Conservation (phyloP, 2,797 vertebrate genomes). For the Schizopygopsis pylzovi region DNA sequence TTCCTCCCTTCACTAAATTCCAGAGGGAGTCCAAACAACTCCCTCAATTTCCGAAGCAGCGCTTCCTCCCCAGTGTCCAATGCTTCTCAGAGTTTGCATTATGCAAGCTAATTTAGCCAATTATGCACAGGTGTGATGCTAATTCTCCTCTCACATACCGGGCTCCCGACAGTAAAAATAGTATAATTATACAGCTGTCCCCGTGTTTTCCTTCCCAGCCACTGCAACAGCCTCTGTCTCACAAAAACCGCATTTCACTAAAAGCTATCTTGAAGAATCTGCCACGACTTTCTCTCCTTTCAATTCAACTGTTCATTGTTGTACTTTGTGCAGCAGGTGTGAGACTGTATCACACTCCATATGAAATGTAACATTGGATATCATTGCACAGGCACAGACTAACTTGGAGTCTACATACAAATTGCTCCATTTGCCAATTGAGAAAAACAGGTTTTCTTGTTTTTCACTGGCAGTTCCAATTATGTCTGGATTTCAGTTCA, state of each 20-base stretch:
- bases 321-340: conserved; percentile 48
- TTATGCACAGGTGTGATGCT: conserved; percentile 87
- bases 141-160: conserved; percentile 80
- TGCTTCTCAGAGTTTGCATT: conserved; percentile 77
- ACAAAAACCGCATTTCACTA: conserved; percentile 58
- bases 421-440: conserved; percentile 22
- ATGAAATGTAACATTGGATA: conserved; percentile 29
- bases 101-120: conserved; percentile 84
- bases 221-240: conserved; percentile 63
- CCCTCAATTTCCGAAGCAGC: conserved; percentile 67
- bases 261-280: conserved; percentile 54
- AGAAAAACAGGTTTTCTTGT: background rate
- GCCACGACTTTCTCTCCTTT: conserved; percentile 54
- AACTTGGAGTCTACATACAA: conserved; percentile 15
- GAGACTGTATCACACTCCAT: conserved; percentile 30
- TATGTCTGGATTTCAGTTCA: background rate
- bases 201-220: conserved; percentile 69
- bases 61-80: conserved; percentile 73
- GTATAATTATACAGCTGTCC: conserved; percentile 82
- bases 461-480: background rate
- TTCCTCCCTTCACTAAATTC: conserved; percentile 67
- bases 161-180: conserved; percentile 83
- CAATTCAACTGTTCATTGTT: conserved; percentile 50
- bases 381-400: conserved; percentile 15
- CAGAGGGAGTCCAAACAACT: conserved; percentile 73